Evolutionary conservation across 2,888 invertebrate genomes (phyloP).

Genomic region (Meteorus colon): DNA sequence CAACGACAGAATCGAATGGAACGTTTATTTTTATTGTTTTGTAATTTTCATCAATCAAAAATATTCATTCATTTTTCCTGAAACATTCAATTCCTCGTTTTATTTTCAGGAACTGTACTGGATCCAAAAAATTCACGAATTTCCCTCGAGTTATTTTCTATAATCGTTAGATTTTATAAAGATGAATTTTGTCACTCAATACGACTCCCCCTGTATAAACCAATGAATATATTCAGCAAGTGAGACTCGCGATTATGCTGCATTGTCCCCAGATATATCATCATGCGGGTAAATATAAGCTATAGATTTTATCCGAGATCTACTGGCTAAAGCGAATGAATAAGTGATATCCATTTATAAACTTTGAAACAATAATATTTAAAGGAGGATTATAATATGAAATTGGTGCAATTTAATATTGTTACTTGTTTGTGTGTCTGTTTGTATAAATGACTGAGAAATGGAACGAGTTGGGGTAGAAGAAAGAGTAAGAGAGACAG

Average conservation of each 20-base stretch:
- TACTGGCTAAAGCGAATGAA: too few species aligned
- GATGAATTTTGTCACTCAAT: too few species aligned
- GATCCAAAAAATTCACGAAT: too few species aligned
- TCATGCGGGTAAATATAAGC: not conserved
- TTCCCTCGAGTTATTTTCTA: too few species aligned
- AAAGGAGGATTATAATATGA: not conserved
- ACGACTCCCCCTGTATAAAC: not conserved
- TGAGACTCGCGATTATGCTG: slow-evolving; percentile 2
- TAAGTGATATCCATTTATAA: not conserved
- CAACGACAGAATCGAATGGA: too few species aligned
- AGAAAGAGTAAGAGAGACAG: too few species aligned
- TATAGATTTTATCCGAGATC: slow-evolving; percentile 21
- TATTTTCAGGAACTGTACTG: too few species aligned
- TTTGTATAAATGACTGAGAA: not conserved
- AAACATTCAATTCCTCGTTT: too few species aligned
- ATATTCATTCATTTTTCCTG: too few species aligned
- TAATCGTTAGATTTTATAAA: too few species aligned
- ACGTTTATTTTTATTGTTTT: too few species aligned
- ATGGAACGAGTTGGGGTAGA: not conserved
- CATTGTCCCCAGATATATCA: slow-evolving; percentile 1
- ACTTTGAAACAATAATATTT: slow-evolving; percentile 12
- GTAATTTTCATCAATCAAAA: too few species aligned
- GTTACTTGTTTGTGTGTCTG: not conserved
- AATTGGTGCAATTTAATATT: not conserved
- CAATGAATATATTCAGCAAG: not conserved